Evolutionary conservation across 2,797 vertebrate species (phyloP).

Genomic region (Hipposideros larvatus): DNA sequence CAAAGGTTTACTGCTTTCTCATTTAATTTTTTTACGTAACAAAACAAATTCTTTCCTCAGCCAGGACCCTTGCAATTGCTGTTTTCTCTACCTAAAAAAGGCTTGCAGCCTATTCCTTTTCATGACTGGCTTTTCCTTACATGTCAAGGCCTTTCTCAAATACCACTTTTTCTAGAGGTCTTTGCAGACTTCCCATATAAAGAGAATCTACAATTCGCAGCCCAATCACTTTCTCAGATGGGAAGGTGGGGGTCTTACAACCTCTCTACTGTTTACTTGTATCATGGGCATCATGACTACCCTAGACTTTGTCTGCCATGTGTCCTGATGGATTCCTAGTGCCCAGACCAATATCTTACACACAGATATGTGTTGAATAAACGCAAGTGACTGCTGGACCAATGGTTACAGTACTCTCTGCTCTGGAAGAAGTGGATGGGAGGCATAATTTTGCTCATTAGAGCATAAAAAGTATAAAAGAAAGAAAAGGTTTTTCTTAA

Average conservation of each 20-base stretch:
- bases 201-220: background rate
- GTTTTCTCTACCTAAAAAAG: background rate
- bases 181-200: background rate
- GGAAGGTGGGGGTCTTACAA: background rate
- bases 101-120: background rate
- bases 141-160: background rate
- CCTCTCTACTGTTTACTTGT: background rate
- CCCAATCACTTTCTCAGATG: background rate
- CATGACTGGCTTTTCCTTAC: background rate
- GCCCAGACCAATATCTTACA: background rate
- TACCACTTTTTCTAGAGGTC: background rate
- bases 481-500: background rate
- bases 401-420: background rate
- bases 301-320: background rate
- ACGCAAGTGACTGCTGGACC: background rate
- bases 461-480: background rate
- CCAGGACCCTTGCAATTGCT: background rate
- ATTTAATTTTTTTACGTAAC: background rate
- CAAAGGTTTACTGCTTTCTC: background rate
- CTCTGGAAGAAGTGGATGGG: background rate
- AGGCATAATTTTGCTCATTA: background rate
- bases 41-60: background rate
- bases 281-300: background rate
- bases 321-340: background rate
- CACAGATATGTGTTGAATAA: background rate